A percentile compares a stretch with the other conserved stretches of the same genome.
Evolutionary conservation across 2,113 vertebrate species (phyloP).

Genomic region (Corydoras sp.): DNA sequence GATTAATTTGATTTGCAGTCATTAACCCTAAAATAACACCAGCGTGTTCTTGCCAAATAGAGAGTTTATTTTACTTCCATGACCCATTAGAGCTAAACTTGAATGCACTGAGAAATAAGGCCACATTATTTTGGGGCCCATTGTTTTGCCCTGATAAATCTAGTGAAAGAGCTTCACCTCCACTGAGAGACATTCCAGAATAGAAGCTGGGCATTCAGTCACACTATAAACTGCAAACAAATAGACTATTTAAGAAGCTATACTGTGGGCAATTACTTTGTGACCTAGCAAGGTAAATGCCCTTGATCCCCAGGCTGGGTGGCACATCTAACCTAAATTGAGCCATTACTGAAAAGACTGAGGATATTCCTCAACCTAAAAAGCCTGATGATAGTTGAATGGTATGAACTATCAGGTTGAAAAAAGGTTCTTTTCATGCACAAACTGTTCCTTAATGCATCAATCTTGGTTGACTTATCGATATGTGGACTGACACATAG

Average conservation of each 20-base stretch:
- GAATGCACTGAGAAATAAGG: background rate
- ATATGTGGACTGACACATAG: too few relatives aligned
- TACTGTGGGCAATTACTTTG: constrained; percentile 1
- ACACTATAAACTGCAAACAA: constrained; percentile 16
- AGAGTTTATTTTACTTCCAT: background rate
- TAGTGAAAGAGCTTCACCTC: background rate
- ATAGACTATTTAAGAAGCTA: constrained; percentile 1
- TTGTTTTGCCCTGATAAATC: background rate
- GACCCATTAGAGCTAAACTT: background rate
- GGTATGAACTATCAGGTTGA: background rate
- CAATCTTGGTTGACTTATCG: background rate
- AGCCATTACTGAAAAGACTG: background rate
- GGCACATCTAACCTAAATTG: background rate
- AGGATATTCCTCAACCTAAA: background rate
- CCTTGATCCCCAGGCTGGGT: background rate
- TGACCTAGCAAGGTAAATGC: constrained; percentile 4
- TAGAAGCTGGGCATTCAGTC: constrained; percentile 8
- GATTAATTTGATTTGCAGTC: constrained; percentile 9
- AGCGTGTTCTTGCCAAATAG: background rate
- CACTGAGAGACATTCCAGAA: constrained; percentile 3
- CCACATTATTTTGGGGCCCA: background rate
- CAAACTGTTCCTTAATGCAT: background rate
- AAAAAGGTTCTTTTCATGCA: background rate
- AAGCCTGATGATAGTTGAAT: background rate
- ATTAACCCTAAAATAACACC: background rate